Evolutionary conservation across 1,140 invertebrate genomes (phyloP).

Genomic region (Cepaea nemoralis): DNA sequence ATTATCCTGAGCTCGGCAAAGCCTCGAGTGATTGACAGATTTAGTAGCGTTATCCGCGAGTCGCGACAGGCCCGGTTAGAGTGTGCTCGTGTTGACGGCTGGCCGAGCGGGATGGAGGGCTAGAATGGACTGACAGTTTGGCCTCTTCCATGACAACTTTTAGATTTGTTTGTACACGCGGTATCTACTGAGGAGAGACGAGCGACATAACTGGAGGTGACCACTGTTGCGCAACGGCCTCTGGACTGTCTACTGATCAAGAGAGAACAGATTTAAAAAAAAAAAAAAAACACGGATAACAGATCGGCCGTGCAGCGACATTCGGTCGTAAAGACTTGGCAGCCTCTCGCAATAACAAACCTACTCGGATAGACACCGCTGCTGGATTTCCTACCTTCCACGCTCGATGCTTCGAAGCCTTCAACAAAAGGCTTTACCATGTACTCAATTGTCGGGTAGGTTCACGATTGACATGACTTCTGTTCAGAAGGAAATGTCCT

Average conservation of each 20-base stretch:
- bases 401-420: not conserved
- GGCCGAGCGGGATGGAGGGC: slow-evolving; percentile 41
- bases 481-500: not conserved
- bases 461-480: not conserved
- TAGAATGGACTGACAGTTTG: slow-evolving; percentile 34
- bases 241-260: not conserved
- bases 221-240: slow-evolving; percentile 50
- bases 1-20: slow-evolving; percentile 54
- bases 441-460: not conserved
- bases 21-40: slow-evolving; percentile 68
- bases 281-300: not conserved
- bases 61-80: slow-evolving; percentile 66
- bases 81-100: slow-evolving; percentile 67
- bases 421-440: not conserved
- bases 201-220: slow-evolving; percentile 44
- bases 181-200: slow-evolving; percentile 44
- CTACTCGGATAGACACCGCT: not conserved
- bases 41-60: slow-evolving; percentile 64
- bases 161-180: slow-evolving; percentile 50
- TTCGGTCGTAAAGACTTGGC: not conserved
- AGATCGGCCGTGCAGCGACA: not conserved
- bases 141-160: slow-evolving; percentile 31
- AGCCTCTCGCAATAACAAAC: not conserved
- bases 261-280: not conserved
- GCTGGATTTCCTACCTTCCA: slow-evolving; percentile 11